These are phyloP conservation scores for Lepeophtheirus nordmannii DNA, from an alignment of 2,888 invertebrate genomes.

Conservation along the genomic window DNA sequence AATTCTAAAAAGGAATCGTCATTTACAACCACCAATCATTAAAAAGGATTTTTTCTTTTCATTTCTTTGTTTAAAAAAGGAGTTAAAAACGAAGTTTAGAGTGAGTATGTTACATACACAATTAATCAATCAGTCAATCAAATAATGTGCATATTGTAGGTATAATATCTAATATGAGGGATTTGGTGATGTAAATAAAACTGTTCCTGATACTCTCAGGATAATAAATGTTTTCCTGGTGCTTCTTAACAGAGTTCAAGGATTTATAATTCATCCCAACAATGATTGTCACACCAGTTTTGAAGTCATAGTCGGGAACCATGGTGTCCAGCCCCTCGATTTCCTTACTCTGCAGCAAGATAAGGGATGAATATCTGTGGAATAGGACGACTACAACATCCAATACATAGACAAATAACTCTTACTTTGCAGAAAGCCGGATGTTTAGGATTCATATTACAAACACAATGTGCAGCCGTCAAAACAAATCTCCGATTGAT, in stretches of 20 bases:
- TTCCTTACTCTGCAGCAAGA: background rate
- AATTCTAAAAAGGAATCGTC: slow-evolving; percentile 2
- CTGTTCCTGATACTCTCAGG: slow-evolving; percentile 1
- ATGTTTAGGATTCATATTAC: background rate
- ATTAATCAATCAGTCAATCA: too few relatives aligned
- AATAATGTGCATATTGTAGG: too few relatives aligned
- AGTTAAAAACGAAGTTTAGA: too few relatives aligned
- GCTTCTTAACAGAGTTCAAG: background rate
- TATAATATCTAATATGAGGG: too few relatives aligned
- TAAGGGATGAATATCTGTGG: background rate
- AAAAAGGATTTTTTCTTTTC: too few relatives aligned
- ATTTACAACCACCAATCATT: background rate
- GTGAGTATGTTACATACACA: too few relatives aligned
- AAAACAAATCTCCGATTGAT: background rate
- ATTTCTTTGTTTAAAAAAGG: too few relatives aligned
- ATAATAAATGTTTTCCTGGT: background rate
- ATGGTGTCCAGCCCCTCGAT: background rate
- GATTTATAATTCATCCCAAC: background rate
- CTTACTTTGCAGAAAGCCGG: background rate
- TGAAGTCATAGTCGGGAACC: background rate
- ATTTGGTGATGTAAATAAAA: background rate
- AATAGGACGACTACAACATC: background rate
- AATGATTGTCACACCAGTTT: background rate
- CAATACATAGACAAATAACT: background rate
- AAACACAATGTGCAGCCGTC: background rate